Evolutionary conservation across 53 echinoderm and acorn worm species (phyloP), one percentile per base, ranked within the genome.

Genomic region (Zoroaster sp.): DNA sequence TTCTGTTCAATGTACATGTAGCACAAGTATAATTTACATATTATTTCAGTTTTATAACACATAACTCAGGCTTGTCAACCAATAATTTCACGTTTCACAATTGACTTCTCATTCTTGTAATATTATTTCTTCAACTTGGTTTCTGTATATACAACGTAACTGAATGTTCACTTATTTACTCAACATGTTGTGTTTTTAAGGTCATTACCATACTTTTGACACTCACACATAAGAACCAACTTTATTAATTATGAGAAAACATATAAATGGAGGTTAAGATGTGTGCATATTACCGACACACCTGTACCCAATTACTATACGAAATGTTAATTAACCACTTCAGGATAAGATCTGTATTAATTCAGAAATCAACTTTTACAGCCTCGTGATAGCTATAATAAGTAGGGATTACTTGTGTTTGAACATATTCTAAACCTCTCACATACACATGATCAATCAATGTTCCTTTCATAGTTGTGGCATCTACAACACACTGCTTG

Each of bases 371-470:
- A 14, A 47, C 49, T 14, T 47, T 47, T 31, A 85, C 23, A 6
- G 70, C 88, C 40, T 87, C 75, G 54, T 90, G 90, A 35, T 90
- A 77, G 35, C 83, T 90, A n/a, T 90, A 90, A 72, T 83, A 40
- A 14, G 90, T 90, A 5, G 42, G 18, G 25, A 90, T 72, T 4
- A 82, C 82, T 20, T 39, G 72, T 37, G 75, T 40, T 49, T 66
- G 17, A 25, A 88, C 35, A 17, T 15, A 59, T 15, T 88, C 44
- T 15, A 75, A 5, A 75, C 73, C 73, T 49, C 40, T 90, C 9
- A 83, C 53, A 40, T 90, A 90, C 13, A 83, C 55, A 44, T 90
- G 90, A 83, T 90, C 90, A 83, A 90, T 73, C 11, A 90, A 72
- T 4, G 90, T 90, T 32, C 72, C 73, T 41, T 69, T 54, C 21